Percentiles rank a stretch among this genome's conserved stretches.
Evolutionary conservation across 2,888 invertebrate genomes (phyloP).

Genomic region (Caenorhabditis sp.): DNA sequence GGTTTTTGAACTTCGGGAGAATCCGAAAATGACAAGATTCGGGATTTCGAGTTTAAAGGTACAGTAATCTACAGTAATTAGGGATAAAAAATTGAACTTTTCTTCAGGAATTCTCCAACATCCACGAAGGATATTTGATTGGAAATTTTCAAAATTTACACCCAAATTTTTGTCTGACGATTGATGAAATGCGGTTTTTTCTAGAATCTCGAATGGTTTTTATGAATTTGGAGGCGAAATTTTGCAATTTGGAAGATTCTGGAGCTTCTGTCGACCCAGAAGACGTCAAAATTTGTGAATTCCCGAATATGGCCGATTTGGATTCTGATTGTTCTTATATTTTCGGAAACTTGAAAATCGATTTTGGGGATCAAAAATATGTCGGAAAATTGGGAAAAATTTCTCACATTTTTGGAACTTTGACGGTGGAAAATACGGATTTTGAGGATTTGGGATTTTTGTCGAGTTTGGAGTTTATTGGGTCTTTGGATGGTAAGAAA

Average conservation of each 20-base stretch:
- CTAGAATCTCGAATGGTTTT: neutral
- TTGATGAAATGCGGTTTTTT: neutral
- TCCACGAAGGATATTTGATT: neutral
- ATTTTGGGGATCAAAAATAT: neutral
- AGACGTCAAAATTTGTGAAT: neutral
- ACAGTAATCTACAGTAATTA: neutral
- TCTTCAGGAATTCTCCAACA: no score
- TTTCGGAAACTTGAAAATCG: neutral
- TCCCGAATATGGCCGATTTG: neutral
- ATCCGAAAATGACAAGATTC: neutral
- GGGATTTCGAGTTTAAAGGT: neutral
- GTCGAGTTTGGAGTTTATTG: neutral
- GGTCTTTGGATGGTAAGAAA: neutral
- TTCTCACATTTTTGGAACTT: neutral
- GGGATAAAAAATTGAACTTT: no score
- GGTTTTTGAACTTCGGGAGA: neutral
- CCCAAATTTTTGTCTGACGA: neutral
- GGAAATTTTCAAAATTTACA: neutral
- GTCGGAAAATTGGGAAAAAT: neutral
- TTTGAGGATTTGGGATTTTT: neutral
- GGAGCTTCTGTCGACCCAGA: neutral
- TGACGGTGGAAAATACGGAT: neutral
- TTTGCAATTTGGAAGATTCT: neutral
- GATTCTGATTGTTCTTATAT: neutral
- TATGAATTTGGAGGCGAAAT: constrained; percentile 4